Evolutionary conservation across 2,113 vertebrate species (phyloP).

Genomic region (Siniperca knerii): DNA sequence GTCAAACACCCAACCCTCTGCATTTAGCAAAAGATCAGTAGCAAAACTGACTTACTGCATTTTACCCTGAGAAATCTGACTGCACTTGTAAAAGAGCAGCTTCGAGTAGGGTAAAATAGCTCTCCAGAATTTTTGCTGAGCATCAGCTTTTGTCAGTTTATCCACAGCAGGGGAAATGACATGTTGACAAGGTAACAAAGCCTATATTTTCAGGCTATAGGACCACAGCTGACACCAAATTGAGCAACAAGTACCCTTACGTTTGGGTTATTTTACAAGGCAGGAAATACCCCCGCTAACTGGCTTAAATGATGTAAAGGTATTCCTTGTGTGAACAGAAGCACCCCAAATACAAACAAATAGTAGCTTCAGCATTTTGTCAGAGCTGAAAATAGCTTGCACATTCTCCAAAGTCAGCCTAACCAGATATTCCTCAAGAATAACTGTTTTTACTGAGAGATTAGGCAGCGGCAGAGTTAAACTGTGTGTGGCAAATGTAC

Average conservation of each 20-base stretch:
- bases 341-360: background rate
- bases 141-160: conserved; percentile 16
- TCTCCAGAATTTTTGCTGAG: conserved; percentile 23
- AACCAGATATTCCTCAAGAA: background rate
- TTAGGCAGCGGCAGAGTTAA: background rate
- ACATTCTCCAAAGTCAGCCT: background rate
- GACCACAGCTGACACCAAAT: conserved; percentile 13
- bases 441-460: background rate
- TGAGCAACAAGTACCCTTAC: background rate
- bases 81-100: background rate
- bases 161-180: conserved; percentile 5
- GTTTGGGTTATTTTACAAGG: conserved; percentile 14
- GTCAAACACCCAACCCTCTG: background rate
- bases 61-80: background rate
- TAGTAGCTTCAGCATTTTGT: background rate
- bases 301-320: background rate
- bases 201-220: background rate
- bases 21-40: background rate
- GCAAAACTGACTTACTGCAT: background rate
- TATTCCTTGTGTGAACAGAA: background rate
- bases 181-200: conserved; percentile 13
- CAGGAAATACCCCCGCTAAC: background rate
- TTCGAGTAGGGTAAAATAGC: background rate
- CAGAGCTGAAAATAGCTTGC: background rate
- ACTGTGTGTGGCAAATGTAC: background rate